Conservation (phyloP, 1,140 invertebrate genomes). For the Melanaphis sacchari region DNA sequence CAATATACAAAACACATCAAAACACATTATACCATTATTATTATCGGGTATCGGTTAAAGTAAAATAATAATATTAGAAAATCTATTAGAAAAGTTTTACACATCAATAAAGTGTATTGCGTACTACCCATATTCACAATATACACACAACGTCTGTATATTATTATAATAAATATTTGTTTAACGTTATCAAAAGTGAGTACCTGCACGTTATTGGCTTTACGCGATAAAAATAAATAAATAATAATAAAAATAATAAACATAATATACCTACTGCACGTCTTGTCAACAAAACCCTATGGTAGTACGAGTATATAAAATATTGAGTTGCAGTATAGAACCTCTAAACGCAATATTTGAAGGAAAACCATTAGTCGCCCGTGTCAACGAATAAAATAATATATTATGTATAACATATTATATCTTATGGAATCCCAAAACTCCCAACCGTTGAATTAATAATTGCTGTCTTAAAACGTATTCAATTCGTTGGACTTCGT, state of each 20-base stretch:
- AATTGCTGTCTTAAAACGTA: background rate
- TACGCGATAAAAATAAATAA: background rate
- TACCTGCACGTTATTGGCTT: background rate
- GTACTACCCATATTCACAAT: background rate
- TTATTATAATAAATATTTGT: background rate
- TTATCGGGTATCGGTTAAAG: background rate
- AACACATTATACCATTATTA: background rate
- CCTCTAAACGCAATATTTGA: background rate
- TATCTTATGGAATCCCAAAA: background rate
- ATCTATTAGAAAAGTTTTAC: background rate
- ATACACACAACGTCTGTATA: background rate
- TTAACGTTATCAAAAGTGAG: background rate
- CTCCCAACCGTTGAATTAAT: background rate
- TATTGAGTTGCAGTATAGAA: background rate
- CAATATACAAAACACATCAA: background rate
- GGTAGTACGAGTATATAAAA: background rate
- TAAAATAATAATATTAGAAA: background rate
- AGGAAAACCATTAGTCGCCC: background rate
- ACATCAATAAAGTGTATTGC: background rate
- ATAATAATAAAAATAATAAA: background rate
- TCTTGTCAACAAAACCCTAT: background rate
- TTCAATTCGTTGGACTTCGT: background rate
- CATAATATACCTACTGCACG: background rate
- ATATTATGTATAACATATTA: slow-evolving; percentile 15
- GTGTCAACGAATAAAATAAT: background rate